A percentile compares a stretch with the other conserved stretches of the same genome.
Conservation (phyloP, 2,888 invertebrate genomes). For the Synanthedon myopaeformis region DNA sequence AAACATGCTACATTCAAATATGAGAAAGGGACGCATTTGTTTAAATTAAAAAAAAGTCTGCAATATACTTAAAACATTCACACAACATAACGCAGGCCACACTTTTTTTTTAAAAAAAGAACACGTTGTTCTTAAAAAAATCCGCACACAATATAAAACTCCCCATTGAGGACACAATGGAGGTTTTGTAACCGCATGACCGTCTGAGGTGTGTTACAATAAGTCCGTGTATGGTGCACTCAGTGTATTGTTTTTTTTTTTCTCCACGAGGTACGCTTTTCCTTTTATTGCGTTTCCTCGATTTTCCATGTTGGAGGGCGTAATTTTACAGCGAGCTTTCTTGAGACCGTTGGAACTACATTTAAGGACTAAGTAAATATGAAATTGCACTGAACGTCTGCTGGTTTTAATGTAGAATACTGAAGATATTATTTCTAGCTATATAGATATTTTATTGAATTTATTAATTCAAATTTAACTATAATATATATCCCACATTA, state of each 20-base stretch:
- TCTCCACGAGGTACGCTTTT: constrained; percentile 22
- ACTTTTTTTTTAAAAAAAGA: constrained; percentile 40
- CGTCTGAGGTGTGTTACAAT: constrained; percentile 46
- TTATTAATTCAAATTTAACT: too few species aligned
- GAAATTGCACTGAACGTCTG: constrained; percentile 1
- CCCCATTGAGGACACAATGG: constrained; percentile 61
- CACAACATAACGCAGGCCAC: constrained; percentile 44
- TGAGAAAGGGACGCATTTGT: constrained; percentile 39
- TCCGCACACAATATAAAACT: constrained; percentile 52
- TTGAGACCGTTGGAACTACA: constrained; percentile 19
- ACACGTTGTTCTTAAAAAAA: constrained; percentile 57
- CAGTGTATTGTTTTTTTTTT: constrained; percentile 59
- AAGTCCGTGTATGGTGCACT: constrained; percentile 46
- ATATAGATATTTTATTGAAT: too few species aligned
- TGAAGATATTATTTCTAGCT: background rate
- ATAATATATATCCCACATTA: too few species aligned
- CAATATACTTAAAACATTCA: constrained; percentile 56
- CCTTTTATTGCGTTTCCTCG: constrained; percentile 24
- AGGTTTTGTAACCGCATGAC: constrained; percentile 46
- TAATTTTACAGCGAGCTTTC: constrained; percentile 20
- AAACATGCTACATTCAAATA: background rate
- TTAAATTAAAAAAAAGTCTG: constrained; percentile 43
- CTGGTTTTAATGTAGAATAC: background rate
- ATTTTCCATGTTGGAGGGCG: constrained; percentile 27
- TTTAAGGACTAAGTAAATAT: background rate